Evolutionary conservation across 1,140 invertebrate genomes (phyloP), one percentile per base, ranked within the genome.

Genomic region (Diorhabda elongata): DNA sequence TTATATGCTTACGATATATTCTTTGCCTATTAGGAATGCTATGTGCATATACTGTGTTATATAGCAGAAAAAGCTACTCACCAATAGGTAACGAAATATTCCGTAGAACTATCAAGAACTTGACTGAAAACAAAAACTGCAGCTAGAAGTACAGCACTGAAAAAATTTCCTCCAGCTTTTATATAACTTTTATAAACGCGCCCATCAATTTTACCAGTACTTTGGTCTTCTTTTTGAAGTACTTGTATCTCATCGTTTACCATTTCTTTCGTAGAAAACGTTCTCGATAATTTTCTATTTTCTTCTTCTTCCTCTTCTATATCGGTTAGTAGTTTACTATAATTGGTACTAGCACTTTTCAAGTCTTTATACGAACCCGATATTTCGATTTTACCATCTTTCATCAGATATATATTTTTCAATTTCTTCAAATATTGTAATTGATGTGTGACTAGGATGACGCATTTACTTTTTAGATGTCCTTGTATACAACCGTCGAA

Each of bases 401-500:
- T 85, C 70, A 89, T 77, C 57, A 84, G 87, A 73, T 87, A 86
- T 81, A 86, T 88, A 78, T 86, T 75, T 75, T 94, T 88, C 3
- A 92, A 92, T 61, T 88, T 85, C 75, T 89, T 89, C 3, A 97
- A 82, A 76, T 92, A 95, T 78, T 96, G 93, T 68, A 96, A 79
- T 79, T 96, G 94, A 82, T 97, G 94, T 2, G 94, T 97, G 4
- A 94, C 92, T 43, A 95, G 82, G 75, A 97, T 87, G 0, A 89
- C 82, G 6, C 91, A 90, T 75, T 93, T 90, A 42, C 86, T 82
- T 26, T 86, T 84, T 69, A 95, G 80, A 76, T 71, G 70, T 47
- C 52, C 47, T 44, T 62, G 56, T 58, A 91, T 85, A 73, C 89
- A 91, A n/a, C 89, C 84, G 73, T 91, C 86, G 74, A 91, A 90